Evolutionary conservation across 1,140 invertebrate species (phyloP), one percentile per base, ranked within the genome.

Genomic region (Calosoma granatense): DNA sequence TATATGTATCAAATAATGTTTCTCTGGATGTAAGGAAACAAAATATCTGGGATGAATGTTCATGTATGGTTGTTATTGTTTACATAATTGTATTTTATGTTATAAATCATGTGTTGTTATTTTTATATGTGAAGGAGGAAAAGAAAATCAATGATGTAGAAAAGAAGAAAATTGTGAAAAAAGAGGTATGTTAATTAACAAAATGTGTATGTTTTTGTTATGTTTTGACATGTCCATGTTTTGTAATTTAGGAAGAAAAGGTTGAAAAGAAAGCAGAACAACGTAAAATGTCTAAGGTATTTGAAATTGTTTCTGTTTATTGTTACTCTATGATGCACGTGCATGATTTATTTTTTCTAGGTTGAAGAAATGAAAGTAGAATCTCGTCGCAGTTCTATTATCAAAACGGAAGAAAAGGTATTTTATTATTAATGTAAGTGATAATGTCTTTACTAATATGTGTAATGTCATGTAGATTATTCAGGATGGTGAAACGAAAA

Each of bases 301-400:
- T 30, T 6, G 14, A 14, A 22, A 51, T 53, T 20, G 41, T 56
- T 51, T 57, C 53, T 59, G n/a, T 43, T 30, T 55, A 52, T 54
- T 47, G 41, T 47, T 47, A 17, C 15, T 4, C 15, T 17, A 47
- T n/a, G n/a, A n/a, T n/a, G 6, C 4, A 12, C 9, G 4, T 47
- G 41, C 17, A 47, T 47, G 41, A n/a, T n/a, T 47, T 12, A 47
- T 11, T 47, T 9, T 47, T 47, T 47, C 47, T 56, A 69, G 67
- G 62, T 64, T 47, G 79, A 82, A 62, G 81, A 83, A 72, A 66
- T 71, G 2, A 81, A 73, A 55, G 71, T 74, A 23, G 83, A 85
- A 61, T 85, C 83, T 55, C 72, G 83, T 52, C 76, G 81, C 58
- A 79, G 81, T 55, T 86, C 84, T 4, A 67, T 83, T 30, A 67